Base-by-base conservation (phyloP, 2,888 invertebrate genomes). In the Adelognathus sp. region DNA sequence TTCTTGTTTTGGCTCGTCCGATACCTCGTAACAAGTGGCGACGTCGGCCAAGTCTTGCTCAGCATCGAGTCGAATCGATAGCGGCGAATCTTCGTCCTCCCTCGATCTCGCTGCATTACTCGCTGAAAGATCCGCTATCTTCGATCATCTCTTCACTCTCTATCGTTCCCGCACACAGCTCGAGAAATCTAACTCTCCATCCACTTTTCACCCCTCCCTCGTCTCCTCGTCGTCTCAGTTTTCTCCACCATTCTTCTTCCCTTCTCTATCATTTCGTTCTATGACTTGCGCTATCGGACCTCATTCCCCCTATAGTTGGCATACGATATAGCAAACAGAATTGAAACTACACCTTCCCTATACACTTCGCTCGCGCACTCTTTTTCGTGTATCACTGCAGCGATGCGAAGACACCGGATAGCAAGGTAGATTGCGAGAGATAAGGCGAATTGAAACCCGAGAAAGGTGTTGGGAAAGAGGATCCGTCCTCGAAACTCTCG, bases 391-490 rank as follows among this genome's bases (percentile, higher is more conserved):
- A 73, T 73, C 77, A 69, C 56, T 50, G 77, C 56, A 39, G 63
- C 56, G 56, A 21, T 16, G 63, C 31, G 44, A 64, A 56, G 64
- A 67, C 67, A 73, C 61, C 71, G 39, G 66, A 54, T 52, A 39
- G 71, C 74, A 84, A 85, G 87, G 86, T 87, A 88, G 86, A 88
- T 87, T 79, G 86, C 79, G 84, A 83, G 86, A 88, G 89, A 88
- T 89, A 89, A 87, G 86, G 86, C 84, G 87, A 88, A 89, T 89
- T 86, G 89, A 88, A 89, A 88, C 82, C 82, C 81, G 83, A 84
- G 82, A 79, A n/a, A 84, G 85, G 85, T 87, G 86, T 82, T 80
- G 83, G 84, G 71, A 83, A 86, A 85, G 84, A 58, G 79, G 73
- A 33, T 61, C 29, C 33, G 39, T 50, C 66, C 56, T 69, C 69